Conservation (phyloP, 2,113 vertebrate species). For the Isurus oxyrinchus region DNA sequence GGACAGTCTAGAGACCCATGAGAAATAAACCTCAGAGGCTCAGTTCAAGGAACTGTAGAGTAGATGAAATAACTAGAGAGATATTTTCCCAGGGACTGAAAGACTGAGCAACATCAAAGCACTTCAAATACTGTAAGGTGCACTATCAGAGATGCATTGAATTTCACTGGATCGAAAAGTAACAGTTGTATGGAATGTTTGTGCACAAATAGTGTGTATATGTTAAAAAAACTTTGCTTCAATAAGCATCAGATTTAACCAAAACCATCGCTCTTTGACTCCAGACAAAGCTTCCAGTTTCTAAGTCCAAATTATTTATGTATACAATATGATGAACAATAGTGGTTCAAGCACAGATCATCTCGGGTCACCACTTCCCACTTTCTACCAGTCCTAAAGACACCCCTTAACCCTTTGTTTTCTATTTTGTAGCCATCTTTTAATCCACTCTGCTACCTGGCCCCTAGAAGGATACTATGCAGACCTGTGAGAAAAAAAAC, state of each 20-base stretch:
- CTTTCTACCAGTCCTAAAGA: no score
- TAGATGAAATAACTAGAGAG: background rate
- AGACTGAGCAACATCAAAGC: background rate
- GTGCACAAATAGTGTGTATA: no score
- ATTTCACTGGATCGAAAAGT: background rate
- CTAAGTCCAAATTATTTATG: background rate
- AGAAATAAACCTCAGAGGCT: background rate
- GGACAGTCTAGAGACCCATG: background rate
- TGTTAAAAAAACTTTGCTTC: background rate
- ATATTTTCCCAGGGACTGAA: background rate
- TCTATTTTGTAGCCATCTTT: background rate
- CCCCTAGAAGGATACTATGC: background rate
- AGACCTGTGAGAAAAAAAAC: background rate
- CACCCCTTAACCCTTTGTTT: background rate
- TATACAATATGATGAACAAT: background rate
- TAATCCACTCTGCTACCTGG: background rate
- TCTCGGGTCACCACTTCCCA: no score
- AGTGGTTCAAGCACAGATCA: background rate
- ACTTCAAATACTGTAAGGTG: background rate
- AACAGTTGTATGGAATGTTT: no score
- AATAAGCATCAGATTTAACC: background rate
- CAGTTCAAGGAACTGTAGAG: background rate
- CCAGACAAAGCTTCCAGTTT: background rate
- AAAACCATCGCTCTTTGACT: background rate
- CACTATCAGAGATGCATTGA: background rate